Evolutionary conservation across 2,113 vertebrate genomes (phyloP).

Genomic region (Pseudorhombus dupliciocellatus): DNA sequence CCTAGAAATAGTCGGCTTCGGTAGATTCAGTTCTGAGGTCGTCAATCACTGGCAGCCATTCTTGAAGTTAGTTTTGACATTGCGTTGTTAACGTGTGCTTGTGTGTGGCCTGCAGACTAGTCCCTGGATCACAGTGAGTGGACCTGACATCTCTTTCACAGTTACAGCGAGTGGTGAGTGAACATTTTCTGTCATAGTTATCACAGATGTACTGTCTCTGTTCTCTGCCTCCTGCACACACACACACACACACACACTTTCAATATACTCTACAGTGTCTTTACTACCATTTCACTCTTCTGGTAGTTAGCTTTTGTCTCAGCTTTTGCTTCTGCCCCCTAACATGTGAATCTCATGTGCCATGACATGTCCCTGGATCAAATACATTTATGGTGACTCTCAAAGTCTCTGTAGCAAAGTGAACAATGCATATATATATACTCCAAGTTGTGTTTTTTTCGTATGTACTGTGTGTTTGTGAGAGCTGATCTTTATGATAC

Average conservation of each 20-base stretch:
- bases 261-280: not conserved
- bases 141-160: constrained; percentile 29
- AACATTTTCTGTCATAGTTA: not conserved
- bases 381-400: not conserved
- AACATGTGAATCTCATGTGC: not conserved
- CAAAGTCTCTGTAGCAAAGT: not conserved
- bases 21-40: not conserved
- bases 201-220: not conserved
- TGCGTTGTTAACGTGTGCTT: constrained; percentile 17
- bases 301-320: not conserved
- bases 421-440: not conserved
- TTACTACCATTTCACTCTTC: not conserved
- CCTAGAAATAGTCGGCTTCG: not conserved
- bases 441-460: not conserved
- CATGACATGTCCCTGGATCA: not conserved
- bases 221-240: not conserved
- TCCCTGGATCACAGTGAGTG: constrained; percentile 12
- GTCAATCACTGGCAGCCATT: not conserved
- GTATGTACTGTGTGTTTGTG: not conserved
- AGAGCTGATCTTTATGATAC: not conserved
- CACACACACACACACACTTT: not conserved
- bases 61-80: not conserved
- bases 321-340: not conserved
- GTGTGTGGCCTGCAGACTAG: constrained; percentile 49
- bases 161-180: constrained; percentile 52